Conservation (phyloP, 2,113 vertebrate genomes). For the Mesoclemmys tuberculata region DNA sequence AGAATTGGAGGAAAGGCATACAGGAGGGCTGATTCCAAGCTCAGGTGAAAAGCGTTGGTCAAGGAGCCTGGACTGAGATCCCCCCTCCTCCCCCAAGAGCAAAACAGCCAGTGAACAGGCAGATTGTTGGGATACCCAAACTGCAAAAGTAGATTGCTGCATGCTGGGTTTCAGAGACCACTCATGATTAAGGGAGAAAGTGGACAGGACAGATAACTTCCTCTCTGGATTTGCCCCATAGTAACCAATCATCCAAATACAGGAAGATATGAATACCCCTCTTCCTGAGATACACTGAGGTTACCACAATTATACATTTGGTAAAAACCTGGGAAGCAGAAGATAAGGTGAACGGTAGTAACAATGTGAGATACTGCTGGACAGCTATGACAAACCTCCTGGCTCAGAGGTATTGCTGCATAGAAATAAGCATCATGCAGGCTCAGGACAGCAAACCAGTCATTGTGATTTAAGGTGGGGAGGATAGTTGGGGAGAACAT, state of each 20-base stretch:
- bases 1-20: background rate
- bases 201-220: background rate
- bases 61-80: background rate
- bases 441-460: too few species aligned
- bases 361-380: too few species aligned
- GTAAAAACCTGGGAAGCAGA: too few species aligned
- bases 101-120: background rate
- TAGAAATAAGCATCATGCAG: too few species aligned
- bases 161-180: background rate
- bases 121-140: background rate
- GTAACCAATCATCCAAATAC: background rate
- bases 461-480: too few species aligned
- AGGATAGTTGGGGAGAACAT: too few species aligned
- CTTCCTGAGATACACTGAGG: background rate
- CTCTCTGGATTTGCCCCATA: background rate
- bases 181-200: background rate
- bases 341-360: too few species aligned
- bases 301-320: too few species aligned
- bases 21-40: background rate
- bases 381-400: too few species aligned
- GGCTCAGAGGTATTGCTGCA: too few species aligned
- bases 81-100: background rate
- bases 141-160: background rate
- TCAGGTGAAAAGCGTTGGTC: background rate
- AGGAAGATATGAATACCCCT: background rate